These are phyloP conservation scores for Ctenopoma multispine DNA, from an alignment of 2,797 vertebrate genomes.

Conservation along the genomic window DNA sequence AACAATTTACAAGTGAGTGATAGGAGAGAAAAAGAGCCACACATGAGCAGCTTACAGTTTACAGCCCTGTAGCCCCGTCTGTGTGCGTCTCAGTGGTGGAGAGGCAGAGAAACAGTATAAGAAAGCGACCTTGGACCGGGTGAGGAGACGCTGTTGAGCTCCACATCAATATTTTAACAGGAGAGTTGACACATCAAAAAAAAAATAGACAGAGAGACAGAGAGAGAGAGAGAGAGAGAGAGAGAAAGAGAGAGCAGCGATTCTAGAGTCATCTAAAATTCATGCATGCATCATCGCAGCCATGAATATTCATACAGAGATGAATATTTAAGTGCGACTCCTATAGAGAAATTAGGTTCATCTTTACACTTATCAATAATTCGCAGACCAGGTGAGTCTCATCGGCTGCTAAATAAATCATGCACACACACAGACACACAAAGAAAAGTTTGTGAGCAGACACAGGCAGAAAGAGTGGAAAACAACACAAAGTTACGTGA, in stretches of 20 bases:
- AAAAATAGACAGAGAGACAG: background rate
- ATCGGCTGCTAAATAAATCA: constrained; percentile 71
- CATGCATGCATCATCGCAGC: constrained; percentile 71
- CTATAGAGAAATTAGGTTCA: constrained; percentile 81
- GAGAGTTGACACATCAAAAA: constrained; percentile 77
- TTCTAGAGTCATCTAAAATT: constrained; percentile 77
- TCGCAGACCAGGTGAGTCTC: constrained; percentile 74
- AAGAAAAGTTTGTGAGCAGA: constrained; percentile 75
- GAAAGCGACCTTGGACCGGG: constrained; percentile 67
- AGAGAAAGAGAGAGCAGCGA: constrained; percentile 60
- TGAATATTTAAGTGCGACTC: constrained; percentile 80
- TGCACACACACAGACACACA: constrained; percentile 22
- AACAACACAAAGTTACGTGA: constrained; percentile 85
- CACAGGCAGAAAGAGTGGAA: constrained; percentile 65
- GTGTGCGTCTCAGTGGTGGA: constrained; percentile 18
- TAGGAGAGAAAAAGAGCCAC: constrained; percentile 11
- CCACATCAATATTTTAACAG: constrained; percentile 78
- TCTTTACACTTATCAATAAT: constrained; percentile 83
- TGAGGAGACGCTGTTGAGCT: constrained; percentile 65
- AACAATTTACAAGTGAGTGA: background rate
- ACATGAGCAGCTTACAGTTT: constrained; percentile 29
- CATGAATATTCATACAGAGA: constrained; percentile 81
- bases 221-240: background rate
- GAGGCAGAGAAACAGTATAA: constrained; percentile 39
- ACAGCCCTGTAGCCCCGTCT: constrained; percentile 30